phyloP scores from a whole-genome alignment of 2,888 invertebrate genomes.

The Leucophora obtusa region DNA sequence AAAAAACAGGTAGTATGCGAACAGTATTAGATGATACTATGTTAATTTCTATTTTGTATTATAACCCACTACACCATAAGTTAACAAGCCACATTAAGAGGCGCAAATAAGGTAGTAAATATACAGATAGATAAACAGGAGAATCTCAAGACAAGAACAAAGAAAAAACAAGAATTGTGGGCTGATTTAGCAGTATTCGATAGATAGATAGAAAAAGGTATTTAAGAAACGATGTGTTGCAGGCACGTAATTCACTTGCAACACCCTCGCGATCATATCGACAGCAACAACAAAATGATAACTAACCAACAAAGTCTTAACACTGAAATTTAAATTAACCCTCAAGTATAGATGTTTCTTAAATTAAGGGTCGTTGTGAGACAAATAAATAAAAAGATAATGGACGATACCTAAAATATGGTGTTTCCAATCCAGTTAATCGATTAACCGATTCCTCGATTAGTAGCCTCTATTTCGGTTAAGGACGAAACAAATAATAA shows the following conservation, averaged over 20 bases:
- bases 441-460: too few species aligned
- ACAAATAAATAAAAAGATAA: too few species aligned
- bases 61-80: slow-evolving; percentile 50
- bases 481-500: too few species aligned
- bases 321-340: neutral
- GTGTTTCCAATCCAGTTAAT: too few species aligned
- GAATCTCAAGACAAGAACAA: neutral
- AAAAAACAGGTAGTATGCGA: slow-evolving; percentile 21
- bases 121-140: slow-evolving; percentile 31
- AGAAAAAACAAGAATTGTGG: slow-evolving; percentile 40
- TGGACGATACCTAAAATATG: too few species aligned
- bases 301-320: slow-evolving; percentile 6
- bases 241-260: slow-evolving; percentile 62
- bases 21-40: slow-evolving; percentile 34
- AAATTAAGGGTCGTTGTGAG: too few species aligned
- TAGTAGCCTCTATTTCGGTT: too few species aligned
- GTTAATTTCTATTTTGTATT: slow-evolving; percentile 54
- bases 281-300: slow-evolving; percentile 28
- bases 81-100: slow-evolving; percentile 55
- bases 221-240: slow-evolving; percentile 52
- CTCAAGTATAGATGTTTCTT: neutral
- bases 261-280: slow-evolving; percentile 64
- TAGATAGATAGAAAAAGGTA: slow-evolving; percentile 43
- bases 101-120: slow-evolving; percentile 59
- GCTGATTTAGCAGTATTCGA: slow-evolving; percentile 47